Evolutionary conservation across 35 echinoderm and acorn worm species (phyloP), one percentile per base, ranked within the genome.

Genomic region (Eucidaris tribuloides): DNA sequence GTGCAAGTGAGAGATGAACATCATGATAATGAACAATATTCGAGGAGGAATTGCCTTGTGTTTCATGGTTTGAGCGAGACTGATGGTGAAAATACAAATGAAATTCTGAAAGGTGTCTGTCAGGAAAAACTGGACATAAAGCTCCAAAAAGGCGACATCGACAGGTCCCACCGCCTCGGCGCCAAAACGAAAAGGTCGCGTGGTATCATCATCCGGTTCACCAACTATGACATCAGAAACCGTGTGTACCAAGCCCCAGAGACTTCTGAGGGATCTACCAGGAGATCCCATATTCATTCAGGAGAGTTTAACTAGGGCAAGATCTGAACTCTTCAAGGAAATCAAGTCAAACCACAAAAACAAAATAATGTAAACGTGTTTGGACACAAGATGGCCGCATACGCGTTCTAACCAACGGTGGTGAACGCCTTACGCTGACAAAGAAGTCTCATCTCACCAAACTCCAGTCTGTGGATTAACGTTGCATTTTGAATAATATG

Each of bases 311-410:
- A 70, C 64, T 9, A 70, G 32, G 23, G 3, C 23, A 7, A 36
- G 64, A 27, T 27, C 1, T 30, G 64, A 70, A 5, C 32, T 70
- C 4, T 70, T 70, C 19, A 27, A 35, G 35, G 23, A 70, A 70
- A 70, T 38, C 30, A 70, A 70, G 23, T 32, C 64, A 34, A 70
- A 70, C 18, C 35, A 27, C 20, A 70, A 0, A 70, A 70, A 19
- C 19, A 31, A 70, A n/a, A n/a, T n/a, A n/a, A 20, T 27, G n/a
- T 31, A 70, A 70, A 27, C 4, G 23, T 2, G 9, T 70, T 29
- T 70, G 64, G 64, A 70, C 64, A 5, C 25, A 70, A 70, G 64
- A 70, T 70, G 64, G 64, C 5, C 64, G 64, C 64, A 70, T 70
- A 0, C n/a, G 38, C 18, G 64, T 70, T 4, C 15, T 70, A 32